Percentiles rank a stretch among this genome's conserved stretches.
These are phyloP conservation scores for Harpagifer antarcticus DNA, from an alignment of 2,797 vertebrate genomes.

Conservation along the genomic window DNA sequence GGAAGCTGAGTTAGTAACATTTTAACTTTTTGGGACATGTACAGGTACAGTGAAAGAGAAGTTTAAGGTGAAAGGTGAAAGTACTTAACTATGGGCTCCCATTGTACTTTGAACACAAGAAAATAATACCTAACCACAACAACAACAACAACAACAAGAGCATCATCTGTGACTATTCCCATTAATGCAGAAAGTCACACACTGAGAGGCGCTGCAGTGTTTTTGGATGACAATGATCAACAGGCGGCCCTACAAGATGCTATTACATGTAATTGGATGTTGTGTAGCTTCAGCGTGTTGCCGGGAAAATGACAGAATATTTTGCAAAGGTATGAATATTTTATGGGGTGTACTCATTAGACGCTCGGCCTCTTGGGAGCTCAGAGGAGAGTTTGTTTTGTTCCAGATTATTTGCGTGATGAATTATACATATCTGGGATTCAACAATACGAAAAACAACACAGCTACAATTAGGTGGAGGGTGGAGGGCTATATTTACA, in stretches of 20 bases:
- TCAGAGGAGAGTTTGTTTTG: slow-evolving; percentile 71
- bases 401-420: slow-evolving; percentile 78
- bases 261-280: slow-evolving; percentile 52
- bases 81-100: no score
- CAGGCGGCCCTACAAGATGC: slow-evolving; percentile 34
- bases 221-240: slow-evolving; percentile 62
- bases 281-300: slow-evolving; percentile 26
- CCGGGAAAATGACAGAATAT: slow-evolving; percentile 55
- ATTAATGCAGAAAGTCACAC: slow-evolving; percentile 4
- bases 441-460: slow-evolving; percentile 74
- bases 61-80: no score
- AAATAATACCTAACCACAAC: slow-evolving; percentile 11
- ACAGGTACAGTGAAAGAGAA: no score
- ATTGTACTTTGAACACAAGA: neutral
- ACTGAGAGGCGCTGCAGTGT: slow-evolving; percentile 9
- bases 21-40: no score
- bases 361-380: slow-evolving; percentile 66
- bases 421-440: slow-evolving; percentile 76
- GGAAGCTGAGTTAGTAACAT: no score
- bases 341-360: slow-evolving; percentile 76
- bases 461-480: slow-evolving; percentile 61
- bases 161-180: slow-evolving; percentile 16
- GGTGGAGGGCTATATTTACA: slow-evolving; percentile 69
- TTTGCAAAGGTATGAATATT: slow-evolving; percentile 76
- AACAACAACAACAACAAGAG: slow-evolving; percentile 20